These are phyloP conservation scores for Dissostichus mawsoni DNA, from an alignment of 2,113 vertebrate species.

Conservation along the genomic window DNA sequence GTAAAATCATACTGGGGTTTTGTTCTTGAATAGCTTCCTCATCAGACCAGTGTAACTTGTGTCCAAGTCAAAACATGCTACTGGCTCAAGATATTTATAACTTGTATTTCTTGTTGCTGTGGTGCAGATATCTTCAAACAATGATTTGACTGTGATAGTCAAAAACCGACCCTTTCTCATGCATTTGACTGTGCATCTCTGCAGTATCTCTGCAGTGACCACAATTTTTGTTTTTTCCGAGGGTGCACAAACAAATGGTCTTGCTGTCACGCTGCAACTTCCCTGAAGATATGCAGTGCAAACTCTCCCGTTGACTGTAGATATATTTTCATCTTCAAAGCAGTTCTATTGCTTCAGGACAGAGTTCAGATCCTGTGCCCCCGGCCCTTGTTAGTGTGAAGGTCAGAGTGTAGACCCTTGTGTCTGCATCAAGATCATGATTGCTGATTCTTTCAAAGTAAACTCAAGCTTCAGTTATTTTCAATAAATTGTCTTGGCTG, in stretches of 20 bases:
- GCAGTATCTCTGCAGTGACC: slow-evolving; percentile 25
- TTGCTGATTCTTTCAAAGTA: slow-evolving; percentile 15
- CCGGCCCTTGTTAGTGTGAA: slow-evolving; percentile 9
- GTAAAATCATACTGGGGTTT: background rate
- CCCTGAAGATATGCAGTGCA: background rate
- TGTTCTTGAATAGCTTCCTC: background rate
- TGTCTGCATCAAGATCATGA: slow-evolving; percentile 6
- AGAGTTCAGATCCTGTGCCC: background rate
- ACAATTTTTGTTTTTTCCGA: slow-evolving; percentile 19
- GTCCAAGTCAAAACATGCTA: background rate
- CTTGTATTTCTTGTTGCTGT: slow-evolving; percentile 40
- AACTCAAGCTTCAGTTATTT: slow-evolving; percentile 19
- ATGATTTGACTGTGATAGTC: slow-evolving; percentile 37
- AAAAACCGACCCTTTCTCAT: slow-evolving; percentile 53
- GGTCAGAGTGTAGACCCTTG: background rate
- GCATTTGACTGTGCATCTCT: slow-evolving; percentile 30
- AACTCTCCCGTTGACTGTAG: background rate
- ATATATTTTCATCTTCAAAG: slow-evolving; percentile 7
- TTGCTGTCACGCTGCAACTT: slow-evolving; percentile 36
- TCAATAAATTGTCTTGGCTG: background rate
- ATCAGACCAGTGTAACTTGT: background rate
- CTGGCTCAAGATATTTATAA: slow-evolving; percentile 1
- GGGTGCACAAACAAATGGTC: slow-evolving; percentile 60
- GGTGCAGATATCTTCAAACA: slow-evolving; percentile 40
- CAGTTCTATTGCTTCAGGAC: background rate